phyloP scores from a whole-genome alignment of 2,113 vertebrate species.

The Psittacula cyanocephala region DNA sequence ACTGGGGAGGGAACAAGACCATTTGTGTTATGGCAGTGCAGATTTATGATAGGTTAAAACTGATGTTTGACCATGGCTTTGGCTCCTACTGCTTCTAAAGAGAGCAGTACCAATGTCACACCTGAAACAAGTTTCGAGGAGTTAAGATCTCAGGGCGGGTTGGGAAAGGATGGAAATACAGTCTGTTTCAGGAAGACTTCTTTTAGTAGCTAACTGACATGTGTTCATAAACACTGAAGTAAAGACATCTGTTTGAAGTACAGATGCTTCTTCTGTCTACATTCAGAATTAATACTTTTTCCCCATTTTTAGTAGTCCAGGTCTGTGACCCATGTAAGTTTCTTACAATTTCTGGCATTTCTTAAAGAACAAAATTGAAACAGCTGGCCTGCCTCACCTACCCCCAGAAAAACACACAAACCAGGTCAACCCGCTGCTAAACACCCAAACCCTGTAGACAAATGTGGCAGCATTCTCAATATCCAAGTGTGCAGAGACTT shows the following conservation, averaged over 20 bases:
- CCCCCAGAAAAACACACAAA: not conserved
- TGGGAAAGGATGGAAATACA: not conserved
- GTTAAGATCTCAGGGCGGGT: not conserved
- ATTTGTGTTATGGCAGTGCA: not conserved
- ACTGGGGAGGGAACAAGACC: not conserved
- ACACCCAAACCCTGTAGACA: rapidly evolving
- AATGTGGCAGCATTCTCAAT: not conserved
- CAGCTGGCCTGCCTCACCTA: not conserved
- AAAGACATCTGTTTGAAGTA: not conserved
- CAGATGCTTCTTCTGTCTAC: not conserved
- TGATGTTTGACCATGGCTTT: not conserved
- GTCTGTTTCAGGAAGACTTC: not conserved
- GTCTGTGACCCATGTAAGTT: not conserved
- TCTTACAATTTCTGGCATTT: not conserved
- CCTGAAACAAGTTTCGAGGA: not conserved
- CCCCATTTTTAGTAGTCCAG: not conserved
- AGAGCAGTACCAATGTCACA: not conserved
- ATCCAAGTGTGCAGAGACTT: not conserved
- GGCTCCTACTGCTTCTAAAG: not conserved
- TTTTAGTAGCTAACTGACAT: not conserved
- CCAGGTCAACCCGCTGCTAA: not conserved
- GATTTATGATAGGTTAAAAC: not conserved
- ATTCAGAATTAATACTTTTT: not conserved
- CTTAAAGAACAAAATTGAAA: not conserved
- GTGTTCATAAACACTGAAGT: not conserved